Percentiles rank a stretch among this genome's conserved stretches.
These are phyloP conservation scores for Gymnodraco acuticeps DNA, from an alignment of 2,797 vertebrate genomes.

Conservation along the genomic window DNA sequence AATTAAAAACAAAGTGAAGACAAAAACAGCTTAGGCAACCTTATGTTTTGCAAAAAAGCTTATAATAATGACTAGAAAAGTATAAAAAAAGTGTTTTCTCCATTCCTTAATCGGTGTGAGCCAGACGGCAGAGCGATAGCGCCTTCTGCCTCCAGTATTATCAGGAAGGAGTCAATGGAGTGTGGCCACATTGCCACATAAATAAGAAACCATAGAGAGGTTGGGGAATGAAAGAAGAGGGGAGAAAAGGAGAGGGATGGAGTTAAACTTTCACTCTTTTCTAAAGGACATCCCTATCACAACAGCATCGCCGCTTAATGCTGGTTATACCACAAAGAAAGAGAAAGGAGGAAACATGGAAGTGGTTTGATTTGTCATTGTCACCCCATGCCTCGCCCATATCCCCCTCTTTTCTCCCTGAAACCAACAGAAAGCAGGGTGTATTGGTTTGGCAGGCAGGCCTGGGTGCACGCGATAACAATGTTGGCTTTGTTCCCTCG, in stretches of 20 bases:
- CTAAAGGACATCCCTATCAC: conserved; percentile 6
- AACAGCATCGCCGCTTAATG: conserved; percentile 36
- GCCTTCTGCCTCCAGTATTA: conserved; percentile 70
- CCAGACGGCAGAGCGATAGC: conserved; percentile 57
- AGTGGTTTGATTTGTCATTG: conserved; percentile 68
- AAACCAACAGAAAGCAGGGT: conserved; percentile 69
- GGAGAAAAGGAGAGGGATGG: conserved; percentile 17
- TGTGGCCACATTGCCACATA: conserved; percentile 72
- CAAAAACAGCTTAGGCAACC: conserved; percentile 16
- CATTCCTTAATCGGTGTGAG: conserved; percentile 65
- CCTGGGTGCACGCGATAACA: conserved; percentile 78
- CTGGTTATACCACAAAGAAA: conserved; percentile 35
- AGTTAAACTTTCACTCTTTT: conserved; percentile 36
- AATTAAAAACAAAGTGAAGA: conserved; percentile 9
- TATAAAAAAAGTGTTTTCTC: conserved; percentile 34
- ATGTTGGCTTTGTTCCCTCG: conserved; percentile 78
- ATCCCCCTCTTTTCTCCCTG: conserved; percentile 37
- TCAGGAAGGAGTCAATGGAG: conserved; percentile 73
- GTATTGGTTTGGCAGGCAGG: conserved; percentile 75
- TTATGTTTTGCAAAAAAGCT: conserved; percentile 22
- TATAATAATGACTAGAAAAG: conserved; percentile 29
- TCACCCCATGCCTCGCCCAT: conserved; percentile 57
- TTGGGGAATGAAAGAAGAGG: conserved; percentile 14
- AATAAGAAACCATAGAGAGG: conserved; percentile 62
- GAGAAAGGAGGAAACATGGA: conserved; percentile 46